A percentile compares a stretch with the other conserved stretches of the same genome.
phyloP scores from a whole-genome alignment of 1,140 invertebrate genomes.

The Drosophila sechellia region DNA sequence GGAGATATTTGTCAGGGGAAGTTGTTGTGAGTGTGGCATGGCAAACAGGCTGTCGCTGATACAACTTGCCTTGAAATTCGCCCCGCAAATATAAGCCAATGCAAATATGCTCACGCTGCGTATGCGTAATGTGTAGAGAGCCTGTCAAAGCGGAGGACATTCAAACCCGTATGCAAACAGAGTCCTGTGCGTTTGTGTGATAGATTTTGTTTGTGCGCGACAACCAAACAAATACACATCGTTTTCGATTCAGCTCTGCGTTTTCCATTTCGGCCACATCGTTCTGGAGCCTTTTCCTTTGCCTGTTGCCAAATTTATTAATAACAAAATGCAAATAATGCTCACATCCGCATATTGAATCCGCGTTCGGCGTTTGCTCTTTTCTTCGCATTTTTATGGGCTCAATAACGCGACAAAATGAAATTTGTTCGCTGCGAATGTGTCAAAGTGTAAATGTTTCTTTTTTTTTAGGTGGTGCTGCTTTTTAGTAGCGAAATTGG shows the following conservation, averaged over 20 bases:
- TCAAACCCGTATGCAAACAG: slow-evolving; percentile 34
- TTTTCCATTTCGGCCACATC: slow-evolving; percentile 2
- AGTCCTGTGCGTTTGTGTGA: slow-evolving; percentile 21
- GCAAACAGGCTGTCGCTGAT: slow-evolving; percentile 58
- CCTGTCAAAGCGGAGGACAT: slow-evolving; percentile 26
- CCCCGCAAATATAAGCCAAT: slow-evolving; percentile 65
- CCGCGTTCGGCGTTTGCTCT: not conserved
- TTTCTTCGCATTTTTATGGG: slow-evolving; percentile 46
- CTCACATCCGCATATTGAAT: slow-evolving; percentile 21
- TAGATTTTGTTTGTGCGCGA: slow-evolving; percentile 34
- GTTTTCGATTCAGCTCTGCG: slow-evolving; percentile 13
- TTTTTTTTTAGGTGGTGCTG: slow-evolving; percentile 25
- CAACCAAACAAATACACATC: slow-evolving; percentile 41
- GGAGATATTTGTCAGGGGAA: slow-evolving; percentile 62
- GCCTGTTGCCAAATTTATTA: slow-evolving; percentile 64
- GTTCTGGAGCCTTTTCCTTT: slow-evolving; percentile 7
- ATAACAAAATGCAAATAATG: slow-evolving; percentile 76
- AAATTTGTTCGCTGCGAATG: slow-evolving; percentile 47
- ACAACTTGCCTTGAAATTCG: slow-evolving; percentile 53
- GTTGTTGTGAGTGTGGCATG: slow-evolving; percentile 38
- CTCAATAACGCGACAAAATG: slow-evolving; percentile 52
- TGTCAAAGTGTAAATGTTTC: slow-evolving; percentile 67
- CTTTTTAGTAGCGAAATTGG: slow-evolving; percentile 10
- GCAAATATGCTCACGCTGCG: slow-evolving; percentile 67
- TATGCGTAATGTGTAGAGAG: slow-evolving; percentile 52